Conservation (phyloP, 1,140 invertebrate genomes). For the Conopomorpha cramerella region DNA sequence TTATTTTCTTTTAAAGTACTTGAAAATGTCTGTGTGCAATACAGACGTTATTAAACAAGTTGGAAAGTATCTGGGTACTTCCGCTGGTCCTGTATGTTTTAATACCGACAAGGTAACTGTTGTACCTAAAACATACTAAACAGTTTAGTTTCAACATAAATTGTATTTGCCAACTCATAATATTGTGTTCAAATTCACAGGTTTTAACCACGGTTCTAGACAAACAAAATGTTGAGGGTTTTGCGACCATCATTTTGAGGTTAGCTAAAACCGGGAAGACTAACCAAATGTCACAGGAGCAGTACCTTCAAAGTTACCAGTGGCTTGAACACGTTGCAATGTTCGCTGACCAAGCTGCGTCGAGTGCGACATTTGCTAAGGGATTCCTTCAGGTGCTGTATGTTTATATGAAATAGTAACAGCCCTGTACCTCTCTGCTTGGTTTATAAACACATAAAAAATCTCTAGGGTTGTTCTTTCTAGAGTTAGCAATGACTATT, state of each 20-base stretch:
- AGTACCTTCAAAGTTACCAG: conserved; percentile 29
- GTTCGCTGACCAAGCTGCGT: conserved; percentile 36
- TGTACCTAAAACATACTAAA: too few relatives aligned
- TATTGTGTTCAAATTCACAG: conserved; percentile 11
- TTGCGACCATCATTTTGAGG: conserved; percentile 34
- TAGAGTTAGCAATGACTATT: too few relatives aligned
- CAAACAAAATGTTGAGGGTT: conserved; percentile 43
- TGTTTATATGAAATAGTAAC: too few relatives aligned
- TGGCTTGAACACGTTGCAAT: conserved; percentile 44
- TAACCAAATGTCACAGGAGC: conserved; percentile 25
- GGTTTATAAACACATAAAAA: too few relatives aligned
- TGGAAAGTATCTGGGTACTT: conserved; percentile 35
- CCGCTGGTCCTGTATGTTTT: conserved; percentile 34
- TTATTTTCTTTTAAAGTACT: too few relatives aligned
- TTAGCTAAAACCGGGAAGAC: conserved; percentile 20
- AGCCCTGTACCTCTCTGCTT: too few relatives aligned
- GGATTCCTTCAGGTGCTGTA: conserved; percentile 33
- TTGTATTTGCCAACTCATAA: too few relatives aligned
- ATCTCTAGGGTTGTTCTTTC: too few relatives aligned
- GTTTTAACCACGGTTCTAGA: conserved; percentile 36
- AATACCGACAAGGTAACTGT: conserved; percentile 38
- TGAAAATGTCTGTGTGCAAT: conserved; percentile 17
- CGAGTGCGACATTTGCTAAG: conserved; percentile 30
- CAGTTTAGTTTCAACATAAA: too few relatives aligned
- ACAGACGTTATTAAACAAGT: conserved; percentile 38